phyloP scores from a whole-genome alignment of 2,888 invertebrate species.

The Cephonodes hylas region DNA sequence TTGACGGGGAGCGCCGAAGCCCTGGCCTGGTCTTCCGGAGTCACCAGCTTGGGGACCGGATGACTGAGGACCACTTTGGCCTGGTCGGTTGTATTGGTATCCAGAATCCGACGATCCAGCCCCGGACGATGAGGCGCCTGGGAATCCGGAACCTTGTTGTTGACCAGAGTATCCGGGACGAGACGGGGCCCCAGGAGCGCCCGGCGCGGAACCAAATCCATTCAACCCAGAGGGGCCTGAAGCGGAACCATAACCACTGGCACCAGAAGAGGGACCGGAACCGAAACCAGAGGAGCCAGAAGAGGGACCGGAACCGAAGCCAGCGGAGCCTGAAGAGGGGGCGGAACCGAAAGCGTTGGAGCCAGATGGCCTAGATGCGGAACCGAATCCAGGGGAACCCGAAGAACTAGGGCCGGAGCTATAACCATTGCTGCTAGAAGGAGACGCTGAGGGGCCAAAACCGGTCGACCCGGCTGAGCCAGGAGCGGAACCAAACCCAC shows the following conservation, averaged over 20 bases:
- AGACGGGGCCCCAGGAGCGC: background rate
- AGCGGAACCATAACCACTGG: background rate
- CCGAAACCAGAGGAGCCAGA: conserved; percentile 14
- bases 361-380: background rate
- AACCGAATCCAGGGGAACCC: conserved; percentile 10
- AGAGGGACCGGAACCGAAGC: background rate
- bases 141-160: conserved; percentile 24
- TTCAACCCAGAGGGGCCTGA: conserved; percentile 20
- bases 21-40: conserved; percentile 32
- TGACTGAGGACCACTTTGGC: conserved; percentile 17
- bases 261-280: background rate
- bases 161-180: conserved; percentile 15
- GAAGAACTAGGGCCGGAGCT: conserved; percentile 12
- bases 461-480: background rate
- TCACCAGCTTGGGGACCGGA: conserved; percentile 8
- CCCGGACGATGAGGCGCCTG: background rate
- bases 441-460: background rate
- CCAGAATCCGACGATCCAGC: conserved; percentile 19
- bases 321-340: conserved; percentile 12
- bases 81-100: conserved; percentile 45
- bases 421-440: background rate
- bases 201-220: conserved; percentile 16
- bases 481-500: conserved; percentile 18
- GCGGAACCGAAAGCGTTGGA: conserved; percentile 4
- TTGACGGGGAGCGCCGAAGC: conserved; percentile 64